Percentiles rank a stretch among this genome's conserved stretches.
These are phyloP conservation scores for Astatotilapia flaviijosephi DNA, from an alignment of 2,113 vertebrate species.

Conservation along the genomic window DNA sequence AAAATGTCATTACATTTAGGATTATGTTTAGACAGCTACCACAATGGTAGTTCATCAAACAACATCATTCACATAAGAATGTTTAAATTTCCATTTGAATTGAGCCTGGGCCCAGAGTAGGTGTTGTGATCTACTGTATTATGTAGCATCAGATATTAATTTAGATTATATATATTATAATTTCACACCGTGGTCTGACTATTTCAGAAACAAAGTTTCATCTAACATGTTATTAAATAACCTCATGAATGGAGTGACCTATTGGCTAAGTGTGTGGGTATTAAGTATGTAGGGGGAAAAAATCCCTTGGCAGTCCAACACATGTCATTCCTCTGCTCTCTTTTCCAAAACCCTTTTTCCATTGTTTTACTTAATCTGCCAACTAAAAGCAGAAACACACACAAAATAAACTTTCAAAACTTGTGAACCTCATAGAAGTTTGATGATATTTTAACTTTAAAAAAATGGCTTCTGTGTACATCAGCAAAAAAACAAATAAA, in stretches of 20 bases:
- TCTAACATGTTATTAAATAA: neutral
- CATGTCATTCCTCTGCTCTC: neutral
- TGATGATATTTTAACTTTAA: neutral
- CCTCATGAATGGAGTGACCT: neutral
- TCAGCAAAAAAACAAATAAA: neutral
- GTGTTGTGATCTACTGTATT: neutral
- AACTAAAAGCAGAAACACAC: neutral
- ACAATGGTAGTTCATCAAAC: neutral
- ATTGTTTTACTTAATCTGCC: neutral
- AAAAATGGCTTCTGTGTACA: neutral
- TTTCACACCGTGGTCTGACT: neutral
- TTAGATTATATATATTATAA: neutral
- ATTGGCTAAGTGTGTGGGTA: neutral
- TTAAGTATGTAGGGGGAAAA: neutral
- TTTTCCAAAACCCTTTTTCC: neutral
- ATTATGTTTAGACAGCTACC: neutral
- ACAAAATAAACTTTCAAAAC: neutral
- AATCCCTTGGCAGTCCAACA: neutral
- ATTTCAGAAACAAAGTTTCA: neutral
- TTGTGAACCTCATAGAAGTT: neutral
- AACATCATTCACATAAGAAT: neutral
- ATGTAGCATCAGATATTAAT: neutral
- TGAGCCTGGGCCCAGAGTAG: neutral
- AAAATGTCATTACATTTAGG: neutral
- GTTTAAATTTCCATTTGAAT: neutral